phyloP scores from a whole-genome alignment of 2,888 invertebrate species.

The Cephalotes varians region DNA sequence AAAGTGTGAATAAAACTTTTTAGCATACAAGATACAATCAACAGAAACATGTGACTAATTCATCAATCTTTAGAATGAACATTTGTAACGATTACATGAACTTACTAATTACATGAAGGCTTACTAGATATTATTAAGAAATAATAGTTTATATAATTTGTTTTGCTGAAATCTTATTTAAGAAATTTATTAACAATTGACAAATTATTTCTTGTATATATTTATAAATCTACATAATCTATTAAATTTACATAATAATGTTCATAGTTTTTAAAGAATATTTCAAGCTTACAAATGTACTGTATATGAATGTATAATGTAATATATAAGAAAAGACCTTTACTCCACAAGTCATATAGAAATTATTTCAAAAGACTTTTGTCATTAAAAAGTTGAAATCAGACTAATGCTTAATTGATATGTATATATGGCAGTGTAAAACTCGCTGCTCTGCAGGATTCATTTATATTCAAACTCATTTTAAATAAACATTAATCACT shows the following conservation, averaged over 20 bases:
- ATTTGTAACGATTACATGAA: not conserved
- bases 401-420: not conserved
- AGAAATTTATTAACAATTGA: not conserved
- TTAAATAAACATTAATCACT: not conserved
- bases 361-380: not conserved
- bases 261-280: not conserved
- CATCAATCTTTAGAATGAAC: not conserved
- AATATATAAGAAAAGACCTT: not conserved
- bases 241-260: not conserved
- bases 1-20: slow-evolving; percentile 30
- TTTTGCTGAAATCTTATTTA: not conserved
- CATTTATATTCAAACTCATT: not conserved
- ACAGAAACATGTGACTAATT: not conserved
- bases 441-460: not conserved
- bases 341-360: not conserved
- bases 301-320: not conserved
- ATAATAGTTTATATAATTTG: not conserved
- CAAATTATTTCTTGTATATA: slow-evolving; percentile 1
- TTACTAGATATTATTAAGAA: not conserved
- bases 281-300: not conserved
- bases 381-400: not conserved
- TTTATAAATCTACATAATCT: too few relatives aligned
- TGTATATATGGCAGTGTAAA: not conserved
- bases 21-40: not conserved
- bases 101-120: not conserved